Evolutionary conservation across 2,113 vertebrate genomes (phyloP).

Genomic region (Rhabdornis inornatus): DNA sequence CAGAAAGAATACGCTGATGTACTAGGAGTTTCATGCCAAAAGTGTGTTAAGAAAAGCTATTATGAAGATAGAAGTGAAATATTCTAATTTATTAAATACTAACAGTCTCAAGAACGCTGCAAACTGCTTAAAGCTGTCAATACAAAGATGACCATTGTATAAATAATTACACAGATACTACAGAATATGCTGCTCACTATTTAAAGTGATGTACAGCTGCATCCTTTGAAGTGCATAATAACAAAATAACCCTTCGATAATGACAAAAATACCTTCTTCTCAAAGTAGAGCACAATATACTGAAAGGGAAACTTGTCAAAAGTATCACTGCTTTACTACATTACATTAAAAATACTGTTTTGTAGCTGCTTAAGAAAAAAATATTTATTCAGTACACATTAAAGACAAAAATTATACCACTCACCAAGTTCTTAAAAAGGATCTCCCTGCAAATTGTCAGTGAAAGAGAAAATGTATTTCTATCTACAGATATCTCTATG

Average conservation of each 20-base stretch:
- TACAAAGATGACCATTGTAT: background rate
- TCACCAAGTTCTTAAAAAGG: background rate
- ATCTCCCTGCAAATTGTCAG: background rate
- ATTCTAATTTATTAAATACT: background rate
- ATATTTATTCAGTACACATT: background rate
- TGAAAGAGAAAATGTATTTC: background rate
- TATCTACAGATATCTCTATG: background rate
- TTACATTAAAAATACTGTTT: background rate
- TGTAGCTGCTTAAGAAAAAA: background rate
- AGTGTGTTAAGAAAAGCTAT: background rate
- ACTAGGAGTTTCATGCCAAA: background rate
- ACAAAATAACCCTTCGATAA: background rate
- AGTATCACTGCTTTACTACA: background rate
- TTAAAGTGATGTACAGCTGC: background rate
- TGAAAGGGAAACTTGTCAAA: background rate
- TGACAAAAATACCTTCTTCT: background rate
- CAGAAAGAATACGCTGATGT: background rate
- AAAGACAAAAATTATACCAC: background rate
- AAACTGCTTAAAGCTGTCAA: background rate
- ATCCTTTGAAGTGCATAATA: background rate
- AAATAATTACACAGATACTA: background rate
- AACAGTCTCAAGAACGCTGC: background rate
- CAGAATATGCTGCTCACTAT: background rate
- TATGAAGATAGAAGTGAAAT: background rate
- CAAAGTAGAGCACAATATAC: background rate